These are phyloP conservation scores for Protonibea diacanthus DNA, from an alignment of 2,797 vertebrate genomes.

Conservation along the genomic window DNA sequence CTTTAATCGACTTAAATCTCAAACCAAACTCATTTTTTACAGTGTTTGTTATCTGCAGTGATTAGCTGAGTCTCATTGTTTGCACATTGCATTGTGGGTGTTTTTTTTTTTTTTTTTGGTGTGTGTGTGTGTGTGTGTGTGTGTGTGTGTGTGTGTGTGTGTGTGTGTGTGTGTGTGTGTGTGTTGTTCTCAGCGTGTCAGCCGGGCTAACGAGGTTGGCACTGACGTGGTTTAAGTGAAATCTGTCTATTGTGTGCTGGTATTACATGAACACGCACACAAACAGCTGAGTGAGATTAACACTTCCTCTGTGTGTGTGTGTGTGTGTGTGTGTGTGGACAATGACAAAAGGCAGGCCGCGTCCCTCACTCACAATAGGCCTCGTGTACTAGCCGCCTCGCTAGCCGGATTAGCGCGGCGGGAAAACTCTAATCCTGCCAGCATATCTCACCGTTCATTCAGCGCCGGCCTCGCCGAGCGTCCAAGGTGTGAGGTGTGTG, in stretches of 20 bases:
- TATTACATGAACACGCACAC: slow-evolving; percentile 36
- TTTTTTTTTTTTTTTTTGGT: slow-evolving; percentile 2
- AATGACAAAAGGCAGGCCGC: slow-evolving; percentile 55
- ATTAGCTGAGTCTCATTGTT: slow-evolving; percentile 1
- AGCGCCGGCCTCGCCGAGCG: background rate
- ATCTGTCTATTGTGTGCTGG: slow-evolving; percentile 60
- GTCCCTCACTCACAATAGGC: slow-evolving; percentile 48
- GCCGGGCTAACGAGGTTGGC: slow-evolving; percentile 42
- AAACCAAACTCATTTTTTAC: background rate
- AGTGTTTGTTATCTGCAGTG: background rate
- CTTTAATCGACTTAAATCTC: background rate
- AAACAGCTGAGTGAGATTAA: slow-evolving; percentile 71
- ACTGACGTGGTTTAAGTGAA: slow-evolving; percentile 43
- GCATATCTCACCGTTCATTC: slow-evolving; percentile 49
- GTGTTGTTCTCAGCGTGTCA: background rate
- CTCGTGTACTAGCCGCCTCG: slow-evolving; percentile 42
- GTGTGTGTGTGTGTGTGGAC: slow-evolving; percentile 36
- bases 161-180: slow-evolving; percentile 16
- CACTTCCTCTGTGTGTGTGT: background rate
- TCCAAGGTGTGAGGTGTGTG: background rate
- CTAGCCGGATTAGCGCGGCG: slow-evolving; percentile 62
- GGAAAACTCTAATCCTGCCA: slow-evolving; percentile 75
- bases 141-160: slow-evolving; percentile 12
- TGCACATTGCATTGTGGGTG: slow-evolving; percentile 30
- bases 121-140: background rate